These are phyloP conservation scores for Cacoxenus indagator DNA, from an alignment of 2,888 invertebrate genomes.

Conservation along the genomic window DNA sequence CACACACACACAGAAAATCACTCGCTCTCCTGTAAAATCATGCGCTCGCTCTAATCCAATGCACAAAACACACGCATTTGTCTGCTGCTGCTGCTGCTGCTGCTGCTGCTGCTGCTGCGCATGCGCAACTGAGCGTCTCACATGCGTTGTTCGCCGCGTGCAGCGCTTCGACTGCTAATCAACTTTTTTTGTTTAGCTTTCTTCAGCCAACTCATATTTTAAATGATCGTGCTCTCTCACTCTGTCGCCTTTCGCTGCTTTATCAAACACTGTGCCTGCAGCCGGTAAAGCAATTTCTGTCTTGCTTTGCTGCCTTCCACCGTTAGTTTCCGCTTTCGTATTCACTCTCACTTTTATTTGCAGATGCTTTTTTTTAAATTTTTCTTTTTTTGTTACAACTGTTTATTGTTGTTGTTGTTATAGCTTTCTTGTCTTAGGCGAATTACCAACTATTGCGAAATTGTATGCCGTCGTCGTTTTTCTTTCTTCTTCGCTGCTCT, in stretches of 20 bases:
- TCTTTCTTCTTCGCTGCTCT: slow-evolving; percentile 7
- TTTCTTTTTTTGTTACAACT: slow-evolving; percentile 11
- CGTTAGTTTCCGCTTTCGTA: slow-evolving; percentile 70
- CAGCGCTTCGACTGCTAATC: too few species aligned
- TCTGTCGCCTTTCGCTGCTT: not conserved
- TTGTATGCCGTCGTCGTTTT: slow-evolving; percentile 46
- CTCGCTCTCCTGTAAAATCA: not conserved
- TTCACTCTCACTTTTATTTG: slow-evolving; percentile 70
- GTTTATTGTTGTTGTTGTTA: not conserved
- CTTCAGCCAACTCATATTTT: not conserved
- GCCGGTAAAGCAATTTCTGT: not conserved
- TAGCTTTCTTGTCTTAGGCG: slow-evolving; percentile 41
- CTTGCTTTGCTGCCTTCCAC: not conserved
- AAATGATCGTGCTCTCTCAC: not conserved
- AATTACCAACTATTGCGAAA: slow-evolving; percentile 66
- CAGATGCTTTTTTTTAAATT: slow-evolving; percentile 31
- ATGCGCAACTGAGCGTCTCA: too few species aligned
- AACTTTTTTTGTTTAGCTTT: not conserved
- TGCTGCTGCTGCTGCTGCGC: slow-evolving; percentile 13
- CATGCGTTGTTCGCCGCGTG: too few species aligned
- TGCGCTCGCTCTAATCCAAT: not conserved
- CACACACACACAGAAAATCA: not conserved
- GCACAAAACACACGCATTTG: slow-evolving; percentile 52
- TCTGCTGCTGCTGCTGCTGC: slow-evolving; percentile 48
- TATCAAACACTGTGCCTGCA: not conserved